phyloP scores from a whole-genome alignment of 2,888 invertebrate species.

The Drosophila hawaiiensis region DNA sequence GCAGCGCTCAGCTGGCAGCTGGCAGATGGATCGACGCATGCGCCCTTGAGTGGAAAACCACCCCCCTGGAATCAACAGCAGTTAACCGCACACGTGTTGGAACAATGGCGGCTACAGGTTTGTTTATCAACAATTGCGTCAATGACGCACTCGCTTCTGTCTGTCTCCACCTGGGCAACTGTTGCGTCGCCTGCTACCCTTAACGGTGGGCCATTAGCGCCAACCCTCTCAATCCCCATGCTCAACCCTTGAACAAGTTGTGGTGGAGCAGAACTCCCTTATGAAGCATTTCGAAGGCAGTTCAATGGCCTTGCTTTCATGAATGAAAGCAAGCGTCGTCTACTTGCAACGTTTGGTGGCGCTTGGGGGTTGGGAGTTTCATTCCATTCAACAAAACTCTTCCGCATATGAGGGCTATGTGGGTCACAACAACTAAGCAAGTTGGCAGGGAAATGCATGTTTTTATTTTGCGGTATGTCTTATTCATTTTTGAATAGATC shows the following conservation, averaged over 20 bases:
- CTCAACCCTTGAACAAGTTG: background rate
- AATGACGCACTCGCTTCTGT: slow-evolving; percentile 42
- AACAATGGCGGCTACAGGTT: slow-evolving; percentile 69
- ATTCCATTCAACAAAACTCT: slow-evolving; percentile 53
- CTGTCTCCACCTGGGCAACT: slow-evolving; percentile 69
- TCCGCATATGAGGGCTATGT: slow-evolving; percentile 46
- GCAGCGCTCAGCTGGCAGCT: slow-evolving; percentile 54
- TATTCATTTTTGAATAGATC: slow-evolving; percentile 35
- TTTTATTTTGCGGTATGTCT: slow-evolving; percentile 7
- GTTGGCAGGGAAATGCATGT: slow-evolving; percentile 6
- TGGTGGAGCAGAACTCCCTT: slow-evolving; percentile 45
- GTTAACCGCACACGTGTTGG: slow-evolving; percentile 66
- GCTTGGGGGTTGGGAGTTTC: slow-evolving; percentile 12
- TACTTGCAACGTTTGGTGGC: background rate
- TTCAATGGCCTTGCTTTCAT: slow-evolving; percentile 76
- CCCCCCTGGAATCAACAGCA: slow-evolving; percentile 9
- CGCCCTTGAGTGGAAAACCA: slow-evolving; percentile 24
- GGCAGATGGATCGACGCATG: slow-evolving; percentile 53
- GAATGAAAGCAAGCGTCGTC: slow-evolving; percentile 56
- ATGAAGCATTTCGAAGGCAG: slow-evolving; percentile 66
- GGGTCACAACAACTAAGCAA: slow-evolving; percentile 39
- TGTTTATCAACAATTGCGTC: slow-evolving; percentile 74
- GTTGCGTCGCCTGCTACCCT: slow-evolving; percentile 48
- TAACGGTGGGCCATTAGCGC: background rate
- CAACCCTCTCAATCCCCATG: background rate